Base-by-base conservation (phyloP, 2,888 invertebrate species). In the Tolmerus cingulatus region DNA sequence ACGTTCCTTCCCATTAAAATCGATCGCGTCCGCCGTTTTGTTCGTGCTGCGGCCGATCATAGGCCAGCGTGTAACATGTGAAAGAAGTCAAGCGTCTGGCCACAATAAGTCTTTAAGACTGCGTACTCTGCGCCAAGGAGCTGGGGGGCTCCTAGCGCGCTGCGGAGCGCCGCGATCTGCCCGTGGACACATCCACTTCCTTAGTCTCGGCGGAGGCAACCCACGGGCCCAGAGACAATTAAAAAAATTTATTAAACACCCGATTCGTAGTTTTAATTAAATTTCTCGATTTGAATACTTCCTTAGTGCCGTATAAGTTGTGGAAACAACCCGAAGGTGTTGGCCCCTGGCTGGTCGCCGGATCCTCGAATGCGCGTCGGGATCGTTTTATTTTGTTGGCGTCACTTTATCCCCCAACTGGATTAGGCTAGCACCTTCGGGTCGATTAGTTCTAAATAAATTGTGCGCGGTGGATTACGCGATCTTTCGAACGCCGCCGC, bases 211-310 rank as follows among this genome's bases (percentile, higher is more conserved):
- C 23, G 40, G 23, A 78, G n/a, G 8, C 85, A 74, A 74, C 85
- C 78, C 86, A 86, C 78, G 78, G 86, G n/a, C 78, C 5, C 66
- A 57, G 77, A 57, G 43, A 86, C 86, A 85, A 85, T 74, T 74
- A 85, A 85, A 85, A 85, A 85, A 85, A 74, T 74, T 84, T 85
- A 74, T 74, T 85, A 85, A 85, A 85, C 85, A 85, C 46, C 55
- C 78, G 78, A 78, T 86, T 86, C 78, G 86, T 86, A 86, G 78
- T 79, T 86, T 86, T 86, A 86, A 86, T 86, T 86, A 86, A 86
- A 86, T 86, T 86, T 86, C 86, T 78, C 78, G 86, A 79, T 79
- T 86, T 86, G 86, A 86, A 86, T 86, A 86, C 86, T 86, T 86
- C 86, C 86, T 86, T 66, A 78, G 57, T 79, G 57, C 86, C 78